Base-by-base conservation (phyloP, 2,888 invertebrate species). In the Drosophila mettleri region DNA sequence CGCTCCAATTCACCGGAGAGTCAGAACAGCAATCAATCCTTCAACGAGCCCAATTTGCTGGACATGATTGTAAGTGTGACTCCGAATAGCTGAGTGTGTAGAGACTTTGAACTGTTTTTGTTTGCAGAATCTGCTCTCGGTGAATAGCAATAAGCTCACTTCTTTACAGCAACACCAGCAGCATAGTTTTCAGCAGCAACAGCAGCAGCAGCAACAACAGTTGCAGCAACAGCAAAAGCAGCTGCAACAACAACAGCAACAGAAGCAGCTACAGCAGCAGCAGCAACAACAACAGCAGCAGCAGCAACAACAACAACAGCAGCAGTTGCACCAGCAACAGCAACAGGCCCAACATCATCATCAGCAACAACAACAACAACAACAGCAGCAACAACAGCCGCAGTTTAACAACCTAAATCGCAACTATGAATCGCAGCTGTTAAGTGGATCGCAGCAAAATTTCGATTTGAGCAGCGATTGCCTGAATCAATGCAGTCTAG, bases 1-100 rank as follows among this genome's bases (percentile, higher is more conserved):
- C 91, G 92, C 33, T 92, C 92, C 3, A 91, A 91, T 69, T 92
- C 92, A 2, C 92, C 92, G 3, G 91, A 91, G 70, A 92, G 92
- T 67, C 91, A 91, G 68, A 91, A 91, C 53, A 92, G 92, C 78
- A 90, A 88, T 70, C 90, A 91, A 62, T 91, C 92, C 22, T 87
- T 90, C 66, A 80, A 76, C 33, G 91, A 91, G 64, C 85, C 87
- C n/a, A 91, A 85, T 74, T 68, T 92, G 3, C 80, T 90, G 59
- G 92, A 92, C 67, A 90, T 92, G 85, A 91, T 92, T 86, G 92
- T 92, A 71, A 84, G 81, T 78, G 46, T 14, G 3, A n/a, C 12
- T 16, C 5, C 1, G 16, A 18, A 1, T 10, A 8, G 9, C 6
- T 9, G 6, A 3, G 12, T 2, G 1, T 16, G 4, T 34, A 34